Conservation (phyloP, 2,113 vertebrate species). For the Balaeniceps rex region DNA sequence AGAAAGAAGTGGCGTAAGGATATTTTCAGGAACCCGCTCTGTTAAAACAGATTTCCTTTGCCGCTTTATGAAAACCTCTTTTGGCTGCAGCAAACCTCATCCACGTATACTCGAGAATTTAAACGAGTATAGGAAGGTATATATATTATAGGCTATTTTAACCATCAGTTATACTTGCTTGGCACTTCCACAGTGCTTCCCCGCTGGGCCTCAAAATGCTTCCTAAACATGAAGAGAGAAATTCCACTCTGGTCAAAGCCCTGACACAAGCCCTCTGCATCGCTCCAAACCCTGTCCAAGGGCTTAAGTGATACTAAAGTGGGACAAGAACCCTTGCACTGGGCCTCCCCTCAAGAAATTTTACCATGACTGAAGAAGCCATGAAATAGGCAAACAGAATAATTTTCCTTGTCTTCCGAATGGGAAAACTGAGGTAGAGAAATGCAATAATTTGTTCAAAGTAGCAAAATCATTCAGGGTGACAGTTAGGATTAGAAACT, state of each 20-base stretch:
- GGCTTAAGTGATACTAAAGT: not conserved
- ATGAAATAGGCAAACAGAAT: not conserved
- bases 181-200: constrained; percentile 23
- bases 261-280: constrained; percentile 29
- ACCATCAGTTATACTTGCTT: not conserved
- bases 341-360: not conserved
- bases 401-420: not conserved
- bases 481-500: not conserved
- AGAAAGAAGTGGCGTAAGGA: not conserved
- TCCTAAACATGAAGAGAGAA: constrained; percentile 41
- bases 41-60: not conserved
- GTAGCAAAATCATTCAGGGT: not conserved
- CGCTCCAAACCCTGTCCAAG: not conserved
- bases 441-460: not conserved
- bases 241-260: constrained; percentile 61
- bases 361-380: not conserved
- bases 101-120: not conserved
- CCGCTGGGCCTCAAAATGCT: constrained; percentile 40
- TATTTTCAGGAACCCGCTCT: not conserved
- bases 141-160: not conserved
- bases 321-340: not conserved
- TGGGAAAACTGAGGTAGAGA: not conserved
- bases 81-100: not conserved
- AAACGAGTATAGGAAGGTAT: not conserved
- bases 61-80: not conserved